Percentiles rank a stretch among this genome's conserved stretches.
These are phyloP conservation scores for Arge pagana DNA, from an alignment of 2,888 invertebrate species.

Conservation along the genomic window DNA sequence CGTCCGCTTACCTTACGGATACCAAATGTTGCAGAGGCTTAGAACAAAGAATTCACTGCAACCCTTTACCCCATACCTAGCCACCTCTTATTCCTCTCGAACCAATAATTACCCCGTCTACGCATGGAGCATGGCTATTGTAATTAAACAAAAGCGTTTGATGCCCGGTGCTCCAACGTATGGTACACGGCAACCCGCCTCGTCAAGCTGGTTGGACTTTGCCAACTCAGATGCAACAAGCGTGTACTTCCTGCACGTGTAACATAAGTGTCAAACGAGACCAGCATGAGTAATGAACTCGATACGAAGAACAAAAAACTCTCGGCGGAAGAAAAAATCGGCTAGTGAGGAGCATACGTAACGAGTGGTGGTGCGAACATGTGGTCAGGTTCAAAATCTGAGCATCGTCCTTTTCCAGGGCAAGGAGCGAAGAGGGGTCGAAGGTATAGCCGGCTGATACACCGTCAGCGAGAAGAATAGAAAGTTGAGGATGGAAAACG, in stretches of 20 bases:
- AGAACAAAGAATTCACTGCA: slow-evolving; percentile 25
- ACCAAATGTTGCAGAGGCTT: slow-evolving; percentile 48
- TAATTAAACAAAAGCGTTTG: slow-evolving; percentile 50
- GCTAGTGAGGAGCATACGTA: too few species aligned
- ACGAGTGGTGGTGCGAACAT: too few species aligned
- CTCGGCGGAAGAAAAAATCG: too few species aligned
- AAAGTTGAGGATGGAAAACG: not conserved
- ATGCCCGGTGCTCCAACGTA: slow-evolving; percentile 23
- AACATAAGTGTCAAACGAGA: too few species aligned
- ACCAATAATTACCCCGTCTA: slow-evolving; percentile 52
- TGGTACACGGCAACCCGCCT: not conserved
- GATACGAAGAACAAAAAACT: too few species aligned
- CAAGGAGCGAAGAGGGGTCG: too few species aligned
- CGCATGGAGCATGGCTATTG: slow-evolving; percentile 37
- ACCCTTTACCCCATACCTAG: slow-evolving; percentile 20
- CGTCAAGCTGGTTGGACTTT: slow-evolving; percentile 3
- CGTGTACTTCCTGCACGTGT: too few species aligned
- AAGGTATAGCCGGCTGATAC: too few species aligned
- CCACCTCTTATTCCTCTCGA: slow-evolving; percentile 34
- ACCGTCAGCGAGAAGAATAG: not conserved
- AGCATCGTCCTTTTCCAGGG: too few species aligned
- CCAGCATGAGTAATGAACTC: too few species aligned
- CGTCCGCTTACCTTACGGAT: slow-evolving; percentile 33
- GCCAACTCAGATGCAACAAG: not conserved
- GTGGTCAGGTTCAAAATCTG: too few species aligned